Base-by-base conservation (phyloP, 2,113 vertebrate genomes). In the Axis porcinus region DNA sequence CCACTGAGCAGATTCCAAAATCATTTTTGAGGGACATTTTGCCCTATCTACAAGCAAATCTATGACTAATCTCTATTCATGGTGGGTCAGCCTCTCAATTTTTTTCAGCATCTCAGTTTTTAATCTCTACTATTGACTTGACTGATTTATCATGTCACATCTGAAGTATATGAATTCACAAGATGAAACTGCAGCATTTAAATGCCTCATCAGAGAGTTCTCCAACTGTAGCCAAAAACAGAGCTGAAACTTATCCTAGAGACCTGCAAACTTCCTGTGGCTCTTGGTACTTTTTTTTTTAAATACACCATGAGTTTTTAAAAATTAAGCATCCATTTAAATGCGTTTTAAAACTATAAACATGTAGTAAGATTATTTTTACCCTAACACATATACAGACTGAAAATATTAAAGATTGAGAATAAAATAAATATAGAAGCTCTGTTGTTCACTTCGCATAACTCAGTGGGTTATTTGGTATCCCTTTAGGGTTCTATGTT, bases 401-500 rank as follows among this genome's bases (percentile, higher is more conserved):
- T 93, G 50, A 92, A 82, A 88, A 70, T 85, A 21, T 62, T 92
- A 76, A 90, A 93, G 19, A 89, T 57, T 82, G 13, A 92, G 25
- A 94, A 81, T 83, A 89, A 55, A n/a, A 89, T 97, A 91, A 91
- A 83, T 60, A 67, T 28, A 85, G n/a, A 92, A 60, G 25, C 11
- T 70, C 50, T 87, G 16, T 64, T 78, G 30, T 78, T 86, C 64
- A 64, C 13, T 88, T 91, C 74, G 57, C 57, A 52, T 83, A 43
- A 92, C 2, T 1, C n/a, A 82, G 1, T 16, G 21, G 33, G 62
- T 30, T 43, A 62, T 43, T 28, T 52, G 74, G 7, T 36, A 45
- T 13, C 27, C 6, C 17, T 47, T 28, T 67, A 45, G 79, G 36
- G 21, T 50, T 90, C 64, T 52, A 12, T n/a, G 58, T 30, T 86